These are phyloP conservation scores for Erpobdella octoculata DNA, from an alignment of 2,888 invertebrate species.

Conservation along the genomic window DNA sequence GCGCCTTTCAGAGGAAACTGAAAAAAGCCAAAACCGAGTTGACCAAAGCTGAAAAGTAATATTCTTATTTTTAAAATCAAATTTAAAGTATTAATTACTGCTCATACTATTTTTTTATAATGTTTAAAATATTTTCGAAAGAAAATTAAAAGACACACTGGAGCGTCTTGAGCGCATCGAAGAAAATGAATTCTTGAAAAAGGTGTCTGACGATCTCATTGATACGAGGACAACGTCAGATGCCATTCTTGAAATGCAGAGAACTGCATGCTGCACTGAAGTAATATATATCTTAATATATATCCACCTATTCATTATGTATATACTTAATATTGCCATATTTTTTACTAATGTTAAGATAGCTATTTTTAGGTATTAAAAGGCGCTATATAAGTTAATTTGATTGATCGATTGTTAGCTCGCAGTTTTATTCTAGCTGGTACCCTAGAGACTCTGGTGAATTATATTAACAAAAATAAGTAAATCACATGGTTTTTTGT, in stretches of 20 bases:
- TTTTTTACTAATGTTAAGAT: no score
- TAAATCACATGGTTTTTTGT: no score
- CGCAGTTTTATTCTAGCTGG: no score
- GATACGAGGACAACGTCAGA: background rate
- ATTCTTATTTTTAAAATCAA: background rate
- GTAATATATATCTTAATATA: no score
- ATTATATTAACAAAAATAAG: no score
- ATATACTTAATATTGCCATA: no score
- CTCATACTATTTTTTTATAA: no score
- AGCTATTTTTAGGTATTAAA: no score
- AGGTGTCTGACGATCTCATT: background rate
- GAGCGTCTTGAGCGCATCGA: background rate
- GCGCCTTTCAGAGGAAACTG: background rate
- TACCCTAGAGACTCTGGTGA: no score
- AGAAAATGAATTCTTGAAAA: background rate
- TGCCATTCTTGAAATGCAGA: constrained; percentile 1
- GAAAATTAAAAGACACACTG: background rate
- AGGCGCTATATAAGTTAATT: no score
- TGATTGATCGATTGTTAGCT: no score
- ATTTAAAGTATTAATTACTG: background rate
- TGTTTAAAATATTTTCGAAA: background rate
- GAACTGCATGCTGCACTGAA: background rate
- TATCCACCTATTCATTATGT: no score
- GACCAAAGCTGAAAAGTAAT: background rate
- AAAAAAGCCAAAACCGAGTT: background rate